These are phyloP conservation scores for Hydrophis major DNA, from an alignment of 2,797 vertebrate species.

Conservation along the genomic window DNA sequence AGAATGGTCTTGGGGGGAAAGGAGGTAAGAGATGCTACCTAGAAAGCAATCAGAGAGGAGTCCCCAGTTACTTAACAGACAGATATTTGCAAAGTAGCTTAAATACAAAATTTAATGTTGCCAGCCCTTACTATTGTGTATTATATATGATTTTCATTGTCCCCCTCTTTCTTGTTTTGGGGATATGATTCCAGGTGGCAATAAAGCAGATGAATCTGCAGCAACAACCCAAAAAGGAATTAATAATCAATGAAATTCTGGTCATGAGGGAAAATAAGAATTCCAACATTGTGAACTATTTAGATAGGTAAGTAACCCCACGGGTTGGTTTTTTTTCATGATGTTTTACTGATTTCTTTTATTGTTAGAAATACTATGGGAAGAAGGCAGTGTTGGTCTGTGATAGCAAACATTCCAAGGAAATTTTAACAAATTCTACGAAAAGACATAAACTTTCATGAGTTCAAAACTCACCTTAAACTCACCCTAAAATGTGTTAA, in stretches of 20 bases:
- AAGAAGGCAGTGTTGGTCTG: not conserved
- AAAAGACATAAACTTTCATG: not conserved
- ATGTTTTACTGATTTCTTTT: not conserved
- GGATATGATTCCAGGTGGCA: conserved; percentile 82
- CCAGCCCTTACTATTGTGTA: not conserved
- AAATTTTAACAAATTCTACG: not conserved
- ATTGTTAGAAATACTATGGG: not conserved
- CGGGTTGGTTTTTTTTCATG: not conserved
- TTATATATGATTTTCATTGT: not conserved
- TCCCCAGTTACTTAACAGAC: not conserved
- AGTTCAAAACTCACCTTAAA: not conserved
- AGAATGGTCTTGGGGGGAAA: not conserved
- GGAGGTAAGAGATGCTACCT: not conserved
- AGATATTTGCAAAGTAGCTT: not conserved
- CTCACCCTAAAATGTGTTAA: not conserved
- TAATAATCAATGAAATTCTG: conserved; percentile 99
- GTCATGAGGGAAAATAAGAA: conserved; percentile 99
- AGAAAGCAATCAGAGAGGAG: not conserved
- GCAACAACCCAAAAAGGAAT: conserved; percentile 97
- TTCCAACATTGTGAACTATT: conserved; percentile 97
- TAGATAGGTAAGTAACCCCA: conserved; percentile 86
- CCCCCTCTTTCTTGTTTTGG: not conserved
- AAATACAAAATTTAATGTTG: not conserved
- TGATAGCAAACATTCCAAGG: not conserved
- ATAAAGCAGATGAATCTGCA: conserved; percentile 99